Evolutionary conservation across 1,140 invertebrate genomes (phyloP), one percentile per base, ranked within the genome.

Genomic region (Drosophila varians): DNA sequence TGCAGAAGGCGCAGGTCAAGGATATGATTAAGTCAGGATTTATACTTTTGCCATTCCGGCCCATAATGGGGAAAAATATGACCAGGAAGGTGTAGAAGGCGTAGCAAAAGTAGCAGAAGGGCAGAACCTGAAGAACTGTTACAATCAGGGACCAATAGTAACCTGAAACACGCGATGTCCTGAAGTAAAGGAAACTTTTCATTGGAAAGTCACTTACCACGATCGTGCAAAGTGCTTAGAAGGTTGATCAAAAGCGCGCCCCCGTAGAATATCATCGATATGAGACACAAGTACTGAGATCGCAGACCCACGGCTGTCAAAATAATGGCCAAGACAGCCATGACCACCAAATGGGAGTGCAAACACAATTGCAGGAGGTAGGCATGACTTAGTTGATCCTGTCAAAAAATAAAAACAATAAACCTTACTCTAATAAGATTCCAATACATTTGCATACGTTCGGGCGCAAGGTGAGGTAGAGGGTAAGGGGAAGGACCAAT

Each of bases 41-140:
- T 4, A 92, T 89, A 11, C 91, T 77, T 19, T 91, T 92, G 6
- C 95, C 95, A 16, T 93, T 92, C 4, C 95, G 84, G 6, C 94
- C 95, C 83, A 93, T 93, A 25, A 95, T 93, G 2, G 95, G 95
- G 21, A 95, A 92, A 75, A 94, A 93, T 23, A 94, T 90, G 23
- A 95, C 92, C 56, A 96, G 95, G 58, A 94, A 93, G 21, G 92
- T 92, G 74, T 95, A 93, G 8, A 94, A 92, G 12, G 95, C 12
- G 43, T 89, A 94, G 11, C 94, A 94, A 54, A 95, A 90, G 51
- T 93, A 93, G 36, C 93, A 89, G 43, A 92, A 91, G 31, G 90
- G 83, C 18, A 90, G 28, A 3, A 82, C 55, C 53, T 91, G 90
- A 18, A 84, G 53, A 4, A 80, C 84, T 57, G 93, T 91, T 58